Evolutionary conservation across 2,888 invertebrate species (phyloP), one percentile per base, ranked within the genome.

Genomic region (Nephrocerus scutellatus): DNA sequence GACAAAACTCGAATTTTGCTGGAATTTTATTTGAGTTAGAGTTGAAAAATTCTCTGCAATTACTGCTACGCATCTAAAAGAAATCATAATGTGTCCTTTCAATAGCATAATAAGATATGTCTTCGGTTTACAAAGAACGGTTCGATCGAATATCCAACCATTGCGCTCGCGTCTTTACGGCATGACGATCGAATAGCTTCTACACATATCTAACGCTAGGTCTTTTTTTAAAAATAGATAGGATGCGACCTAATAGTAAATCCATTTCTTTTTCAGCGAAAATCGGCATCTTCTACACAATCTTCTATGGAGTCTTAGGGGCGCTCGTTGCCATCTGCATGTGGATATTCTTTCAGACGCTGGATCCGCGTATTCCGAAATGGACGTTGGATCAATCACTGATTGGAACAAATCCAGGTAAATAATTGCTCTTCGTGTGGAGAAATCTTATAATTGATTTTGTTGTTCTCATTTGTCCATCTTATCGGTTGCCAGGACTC

Each of bases 241-340:
- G n/a, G n/a, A 16, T 15, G 10, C 22, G 8, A 10, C 23, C 5
- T 5, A 23, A 30, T 30, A 19, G 29, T 7, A 7, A 10, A 8
- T 18, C 14, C 15, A 36, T 57, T 37, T 18, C 20, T 18, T 46
- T 68, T 79, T 29, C 76, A 93, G 93, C 82, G 44, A 92, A 95
- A 75, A 93, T 97, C 62, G 78, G 82, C 36, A 70, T 90, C n/a
- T 98, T 97, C 75, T 98, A 97, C 74, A 72, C 90, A 55, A 77
- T 89, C 55, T 97, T 96, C 75, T 97, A 96, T 73, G 74, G 82
- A 42, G 86, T 88, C 50, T 74, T 98, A 59, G 89, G 87, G 16
- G 90, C 90, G 18, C 78, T 96, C 59, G 96, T 96, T 48, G 83
- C 91, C 14, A 86, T 92, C 47, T 92, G 95, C 72, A 83, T 95